Evolutionary conservation across 2,113 vertebrate species (phyloP).

Genomic region (Chroicocephalus ridibundus): DNA sequence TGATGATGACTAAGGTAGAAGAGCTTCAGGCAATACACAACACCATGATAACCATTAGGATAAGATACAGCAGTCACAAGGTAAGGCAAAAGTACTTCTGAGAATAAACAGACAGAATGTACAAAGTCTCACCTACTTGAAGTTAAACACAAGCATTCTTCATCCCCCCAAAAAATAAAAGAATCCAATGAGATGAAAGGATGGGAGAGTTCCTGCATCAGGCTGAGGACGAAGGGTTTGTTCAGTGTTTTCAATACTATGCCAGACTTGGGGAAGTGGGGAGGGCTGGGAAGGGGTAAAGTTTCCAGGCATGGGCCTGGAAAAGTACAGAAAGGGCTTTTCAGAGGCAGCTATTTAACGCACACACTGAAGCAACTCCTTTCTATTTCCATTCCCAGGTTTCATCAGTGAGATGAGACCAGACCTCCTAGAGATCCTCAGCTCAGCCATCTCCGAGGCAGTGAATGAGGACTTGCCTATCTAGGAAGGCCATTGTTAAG

Average conservation of each 20-base stretch:
- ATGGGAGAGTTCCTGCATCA: background rate
- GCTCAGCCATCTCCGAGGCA: background rate
- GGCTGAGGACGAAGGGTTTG: background rate
- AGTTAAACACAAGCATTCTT: background rate
- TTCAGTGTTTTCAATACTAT: background rate
- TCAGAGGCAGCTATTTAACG: background rate
- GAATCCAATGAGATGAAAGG: background rate
- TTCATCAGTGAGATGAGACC: background rate
- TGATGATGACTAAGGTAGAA: background rate
- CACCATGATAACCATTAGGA: background rate
- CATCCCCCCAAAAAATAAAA: background rate
- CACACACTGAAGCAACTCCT: background rate
- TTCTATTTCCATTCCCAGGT: background rate
- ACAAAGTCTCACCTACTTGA: background rate
- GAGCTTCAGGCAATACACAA: background rate
- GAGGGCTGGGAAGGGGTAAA: background rate
- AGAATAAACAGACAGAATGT: background rate
- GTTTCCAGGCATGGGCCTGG: background rate
- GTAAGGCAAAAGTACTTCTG: background rate
- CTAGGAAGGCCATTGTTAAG: background rate
- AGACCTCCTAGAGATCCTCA: background rate
- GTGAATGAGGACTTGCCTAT: background rate
- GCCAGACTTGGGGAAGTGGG: background rate
- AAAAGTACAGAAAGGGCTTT: background rate
- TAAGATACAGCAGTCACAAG: background rate